Evolutionary conservation across 2,797 vertebrate genomes (phyloP), one percentile per base, ranked within the genome.

Genomic region (Coccyzus lansbergi): DNA sequence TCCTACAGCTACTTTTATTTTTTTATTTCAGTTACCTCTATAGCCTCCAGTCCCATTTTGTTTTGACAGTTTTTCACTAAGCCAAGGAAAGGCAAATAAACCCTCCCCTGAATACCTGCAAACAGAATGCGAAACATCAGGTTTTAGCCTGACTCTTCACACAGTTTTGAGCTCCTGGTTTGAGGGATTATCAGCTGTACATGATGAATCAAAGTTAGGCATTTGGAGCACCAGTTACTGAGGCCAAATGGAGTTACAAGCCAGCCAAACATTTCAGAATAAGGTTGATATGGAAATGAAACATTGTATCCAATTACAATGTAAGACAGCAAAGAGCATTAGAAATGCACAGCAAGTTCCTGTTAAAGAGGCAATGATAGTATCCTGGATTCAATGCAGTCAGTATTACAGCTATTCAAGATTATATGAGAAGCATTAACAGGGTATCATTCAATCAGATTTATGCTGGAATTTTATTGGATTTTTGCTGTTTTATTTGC

Each of bases 401-500:
- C 72, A 76, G 46, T 83, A 26, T 81, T 83, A 77, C 9, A 65
- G 46, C 79, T 86, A 21, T 40, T 88, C 17, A 64, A 83, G 31
- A 91, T 40, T 67, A 77, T n/a, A 88, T 13, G 58, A 64, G 4
- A 34, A 83, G 31, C 49, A 81, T 38, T 85, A 81, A 87, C 15
- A 51, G 36, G 14, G 6, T 34, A 56, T 74, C 46, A 53, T 60
- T 83, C 31, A 51, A 51, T 67, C 59, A 88, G 51, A 70, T 18
- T 12, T 46, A 65, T 34, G 26, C 26, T 84, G 48, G 70, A 62
- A 72, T 82, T 88, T 91, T 82, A 76, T 12, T 72, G 64, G 8
- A 18, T 86, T 86, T 91, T 79, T 94, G 53, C 40, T 46, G 13
- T 29, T 86, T 83, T 67, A 74, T 88, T 93, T 86, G 84, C 59